Conservation (phyloP, 2,888 invertebrate species). For the Eristalis arbustorum region DNA sequence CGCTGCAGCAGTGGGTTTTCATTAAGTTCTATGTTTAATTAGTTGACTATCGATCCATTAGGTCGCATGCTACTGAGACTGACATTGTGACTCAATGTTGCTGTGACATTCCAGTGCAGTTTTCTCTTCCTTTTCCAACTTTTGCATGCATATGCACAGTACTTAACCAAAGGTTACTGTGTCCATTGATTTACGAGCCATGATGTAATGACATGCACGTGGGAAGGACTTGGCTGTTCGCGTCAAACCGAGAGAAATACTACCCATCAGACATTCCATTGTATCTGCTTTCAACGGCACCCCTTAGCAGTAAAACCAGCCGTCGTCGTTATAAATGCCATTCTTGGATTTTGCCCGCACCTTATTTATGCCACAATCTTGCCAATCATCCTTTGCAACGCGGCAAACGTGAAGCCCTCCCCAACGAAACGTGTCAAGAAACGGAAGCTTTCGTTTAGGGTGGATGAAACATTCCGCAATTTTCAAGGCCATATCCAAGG, state of each 20-base stretch:
- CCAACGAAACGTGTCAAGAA: neutral
- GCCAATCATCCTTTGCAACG: neutral
- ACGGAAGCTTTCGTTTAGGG: neutral
- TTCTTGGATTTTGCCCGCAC: constrained; percentile 9
- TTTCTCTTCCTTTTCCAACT: neutral
- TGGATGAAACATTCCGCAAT: neutral
- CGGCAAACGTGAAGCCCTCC: neutral
- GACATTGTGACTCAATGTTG: neutral
- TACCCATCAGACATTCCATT: neutral
- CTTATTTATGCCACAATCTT: constrained; percentile 9
- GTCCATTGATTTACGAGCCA: neutral
- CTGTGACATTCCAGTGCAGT: neutral
- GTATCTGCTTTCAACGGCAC: neutral
- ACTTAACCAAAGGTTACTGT: neutral
- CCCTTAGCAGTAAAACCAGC: neutral
- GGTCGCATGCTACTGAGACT: neutral
- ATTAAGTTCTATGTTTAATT: neutral
- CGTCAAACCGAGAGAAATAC: neutral
- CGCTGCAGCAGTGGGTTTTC: neutral
- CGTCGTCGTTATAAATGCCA: neutral
- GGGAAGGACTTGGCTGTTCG: neutral
- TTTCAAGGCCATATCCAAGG: constrained; percentile 1
- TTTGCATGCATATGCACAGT: neutral
- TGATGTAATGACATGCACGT: neutral
- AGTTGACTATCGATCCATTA: neutral